Evolutionary conservation across 1,140 invertebrate genomes (phyloP), one percentile per base, ranked within the genome.

Genomic region (Hycleus cichorii): DNA sequence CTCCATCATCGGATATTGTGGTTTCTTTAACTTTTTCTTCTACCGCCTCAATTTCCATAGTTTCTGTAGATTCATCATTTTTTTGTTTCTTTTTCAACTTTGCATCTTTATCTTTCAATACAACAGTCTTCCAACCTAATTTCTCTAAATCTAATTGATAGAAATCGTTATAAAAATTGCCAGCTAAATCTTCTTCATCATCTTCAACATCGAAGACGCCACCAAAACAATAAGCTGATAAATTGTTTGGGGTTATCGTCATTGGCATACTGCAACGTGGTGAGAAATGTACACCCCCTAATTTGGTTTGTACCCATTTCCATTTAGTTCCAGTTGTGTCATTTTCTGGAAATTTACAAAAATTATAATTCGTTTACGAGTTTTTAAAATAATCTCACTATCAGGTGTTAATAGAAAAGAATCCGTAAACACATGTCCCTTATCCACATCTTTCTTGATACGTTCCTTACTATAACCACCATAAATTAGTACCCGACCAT

Each of bases 391-490:
- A 12, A 40, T 76, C 79, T 81, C 81, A 86, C 83, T 88, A 54
- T 88, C 83, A 56, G 80, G 81, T 18, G 72, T 73, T 1, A 96
- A 75, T 9, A 85, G 70, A 74, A 87, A 95, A 81, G 93, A 86
- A 71, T 96, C 94, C 3, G 81, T 83, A 72, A 93, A 88, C 4
- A 88, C 83, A 25, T 80, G 77, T 25, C 93, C 92, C 45, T 86
- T 84, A 68, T 96, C 92, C 2, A 87, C 78, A 71, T 92, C 82
- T 75, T 90, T 84, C 72, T 93, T 86, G 57, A 90, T 67, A 73
- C 80, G 79, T 68, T 90, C 79, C 75, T 89, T 89, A 56, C 85
- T 89, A 72, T 95, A 96, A 0, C 93, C 93, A 7, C 93, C 93
- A 80, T 89, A 93, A 39, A 96, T 75, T 11, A 93, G 66, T 32